A percentile compares a stretch with the other conserved stretches of the same genome.
These are phyloP conservation scores for Nerophis ophidion DNA, from an alignment of 2,113 vertebrate genomes.

Conservation along the genomic window DNA sequence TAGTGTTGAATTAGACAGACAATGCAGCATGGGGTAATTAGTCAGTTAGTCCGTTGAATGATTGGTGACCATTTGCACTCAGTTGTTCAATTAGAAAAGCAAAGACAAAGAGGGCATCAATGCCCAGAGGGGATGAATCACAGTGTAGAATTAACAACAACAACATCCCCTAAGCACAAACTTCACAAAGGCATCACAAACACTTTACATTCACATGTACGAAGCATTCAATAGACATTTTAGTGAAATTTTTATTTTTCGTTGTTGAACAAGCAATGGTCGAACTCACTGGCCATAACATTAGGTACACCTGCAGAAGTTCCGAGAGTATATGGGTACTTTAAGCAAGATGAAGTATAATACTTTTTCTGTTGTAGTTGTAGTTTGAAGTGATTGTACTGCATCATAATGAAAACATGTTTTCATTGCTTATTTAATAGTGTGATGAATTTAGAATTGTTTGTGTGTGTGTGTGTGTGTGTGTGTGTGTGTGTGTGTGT, in stretches of 20 bases:
- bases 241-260: no score
- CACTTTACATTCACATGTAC: no score
- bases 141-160: slow-evolving; percentile 9
- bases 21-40: slow-evolving; percentile 21
- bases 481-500: slow-evolving; percentile 2
- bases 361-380: no score
- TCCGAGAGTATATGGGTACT: no score
- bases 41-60: slow-evolving; percentile 28
- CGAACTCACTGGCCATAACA: no score
- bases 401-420: no score
- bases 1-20: slow-evolving; percentile 1
- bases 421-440: neutral
- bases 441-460: slow-evolving; percentile 5
- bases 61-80: slow-evolving; percentile 32
- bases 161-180: slow-evolving; percentile 5
- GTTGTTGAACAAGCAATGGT: neutral
- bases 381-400: no score
- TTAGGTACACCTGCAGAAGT: no score
- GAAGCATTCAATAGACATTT: no score
- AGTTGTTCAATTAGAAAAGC: slow-evolving; percentile 44
- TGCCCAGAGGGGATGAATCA: slow-evolving; percentile 37
- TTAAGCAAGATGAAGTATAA: no score
- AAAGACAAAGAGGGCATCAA: slow-evolving; percentile 55
- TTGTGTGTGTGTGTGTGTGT: slow-evolving; percentile 9
- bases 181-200: slow-evolving; percentile 6